These are phyloP conservation scores for Girardinus metallicus DNA, from an alignment of 2,797 vertebrate genomes.

Conservation along the genomic window DNA sequence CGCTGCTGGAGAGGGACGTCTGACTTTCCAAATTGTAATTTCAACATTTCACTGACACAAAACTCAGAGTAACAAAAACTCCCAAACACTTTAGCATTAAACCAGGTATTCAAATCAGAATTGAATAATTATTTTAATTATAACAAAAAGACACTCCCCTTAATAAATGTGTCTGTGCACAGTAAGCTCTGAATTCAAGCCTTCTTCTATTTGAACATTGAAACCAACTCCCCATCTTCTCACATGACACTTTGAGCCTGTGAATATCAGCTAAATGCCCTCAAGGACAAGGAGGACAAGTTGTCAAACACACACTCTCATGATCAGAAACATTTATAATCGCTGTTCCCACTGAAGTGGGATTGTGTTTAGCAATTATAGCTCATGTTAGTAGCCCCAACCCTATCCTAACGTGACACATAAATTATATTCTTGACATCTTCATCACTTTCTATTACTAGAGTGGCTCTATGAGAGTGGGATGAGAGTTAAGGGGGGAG, in stretches of 20 bases:
- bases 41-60: neutral
- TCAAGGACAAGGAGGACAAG: constrained; percentile 7
- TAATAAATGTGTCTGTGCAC: neutral
- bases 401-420: constrained; percentile 27
- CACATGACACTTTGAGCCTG: neutral
- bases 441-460: constrained; percentile 67
- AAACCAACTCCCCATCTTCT: neutral
- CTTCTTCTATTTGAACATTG: neutral
- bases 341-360: constrained; percentile 46
- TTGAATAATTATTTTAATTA: neutral
- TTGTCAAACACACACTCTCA: neutral
- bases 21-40: neutral
- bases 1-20: neutral
- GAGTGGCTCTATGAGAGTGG: constrained; percentile 9
- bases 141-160: neutral
- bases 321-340: constrained; percentile 46
- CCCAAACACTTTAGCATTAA: neutral
- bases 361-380: constrained; percentile 53
- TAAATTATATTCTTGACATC: constrained; percentile 66
- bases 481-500: neutral
- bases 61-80: neutral
- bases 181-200: neutral
- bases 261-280: neutral
- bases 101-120: neutral
- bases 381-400: constrained; percentile 17